Evolutionary conservation across 2,888 invertebrate genomes (phyloP), one percentile per base, ranked within the genome.

Genomic region (Pandemis heparana): DNA sequence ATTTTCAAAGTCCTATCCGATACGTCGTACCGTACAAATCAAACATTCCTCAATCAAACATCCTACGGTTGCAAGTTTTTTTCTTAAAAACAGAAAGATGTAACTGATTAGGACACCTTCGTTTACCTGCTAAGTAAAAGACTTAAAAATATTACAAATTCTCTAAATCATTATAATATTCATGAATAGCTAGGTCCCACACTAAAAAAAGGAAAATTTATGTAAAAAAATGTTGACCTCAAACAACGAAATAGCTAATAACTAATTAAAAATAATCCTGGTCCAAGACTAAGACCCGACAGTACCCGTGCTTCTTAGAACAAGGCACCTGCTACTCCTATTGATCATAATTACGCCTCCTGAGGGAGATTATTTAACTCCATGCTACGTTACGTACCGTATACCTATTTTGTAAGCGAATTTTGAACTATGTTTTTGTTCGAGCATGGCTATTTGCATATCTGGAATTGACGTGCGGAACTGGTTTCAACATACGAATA

Each of bases 331-430:
- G 70, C 38, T 43, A 46, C 64, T 48, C 6, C 62, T 64, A 64
- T 70, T 64, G 56, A 70, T 70, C 63, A 64, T 59, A 59, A 70
- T 70, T 64, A 63, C 53, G 56, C 53, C 32, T 63, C 43, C 46
- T n/a, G 8, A 7, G 63, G 41, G 56, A 64, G 7, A 14, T 60
- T 56, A 56, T 59, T 59, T 51, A 38, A 48, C 59, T 56, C 46
- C 38, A 43, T 56, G 1, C 16, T 16, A 48, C 51, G 39, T 46
- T 23, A 70, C 38, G 23, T 62, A 61, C n/a, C 7, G n/a, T 39
- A 39, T 43, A 18, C n/a, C 41, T 56, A 67, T 67, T 67, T 67
- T 16, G 41, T 53, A 18, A 39, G 53, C 41, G 41, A 56, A 56
- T 67, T 67, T 67, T n/a, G 16, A 41, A 41, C 66, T 53, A 23